These are phyloP conservation scores for Myotis pilosus DNA, from an alignment of 2,797 vertebrate genomes.

Conservation along the genomic window DNA sequence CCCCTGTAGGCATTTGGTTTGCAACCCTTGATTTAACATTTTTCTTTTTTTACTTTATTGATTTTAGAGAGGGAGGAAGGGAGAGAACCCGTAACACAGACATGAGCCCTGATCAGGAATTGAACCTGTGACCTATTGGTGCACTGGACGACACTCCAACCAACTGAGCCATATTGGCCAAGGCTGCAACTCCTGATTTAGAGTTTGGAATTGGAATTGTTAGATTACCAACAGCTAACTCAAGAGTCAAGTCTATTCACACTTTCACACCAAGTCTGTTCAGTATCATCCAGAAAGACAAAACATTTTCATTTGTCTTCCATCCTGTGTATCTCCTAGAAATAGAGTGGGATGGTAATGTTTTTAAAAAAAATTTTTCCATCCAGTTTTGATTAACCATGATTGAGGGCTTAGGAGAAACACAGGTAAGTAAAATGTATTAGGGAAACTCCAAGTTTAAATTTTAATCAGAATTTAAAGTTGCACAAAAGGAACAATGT, in stretches of 20 bases:
- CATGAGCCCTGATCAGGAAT: background rate
- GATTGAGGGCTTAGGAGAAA: background rate
- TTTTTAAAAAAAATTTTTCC: background rate
- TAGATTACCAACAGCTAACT: background rate
- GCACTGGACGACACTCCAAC: background rate
- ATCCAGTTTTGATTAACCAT: background rate
- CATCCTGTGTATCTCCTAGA: background rate
- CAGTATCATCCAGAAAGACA: background rate
- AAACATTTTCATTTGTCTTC: background rate
- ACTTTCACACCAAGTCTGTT: background rate
- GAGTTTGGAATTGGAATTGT: slow-evolving; percentile 21
- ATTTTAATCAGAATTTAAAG: slow-evolving; percentile 43
- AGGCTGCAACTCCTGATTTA: background rate
- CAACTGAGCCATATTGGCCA: background rate
- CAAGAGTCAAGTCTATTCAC: background rate
- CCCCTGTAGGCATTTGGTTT: background rate
- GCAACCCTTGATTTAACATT: background rate
- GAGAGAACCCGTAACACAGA: background rate
- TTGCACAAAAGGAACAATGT: background rate
- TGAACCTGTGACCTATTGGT: background rate
- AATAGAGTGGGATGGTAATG: background rate
- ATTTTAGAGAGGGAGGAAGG: background rate
- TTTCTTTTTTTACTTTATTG: background rate
- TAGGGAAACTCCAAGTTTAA: slow-evolving; percentile 23
- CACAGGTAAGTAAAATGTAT: background rate